These are phyloP conservation scores for Drosophila ercepeae DNA, from an alignment of 1,140 invertebrate species.

Conservation along the genomic window DNA sequence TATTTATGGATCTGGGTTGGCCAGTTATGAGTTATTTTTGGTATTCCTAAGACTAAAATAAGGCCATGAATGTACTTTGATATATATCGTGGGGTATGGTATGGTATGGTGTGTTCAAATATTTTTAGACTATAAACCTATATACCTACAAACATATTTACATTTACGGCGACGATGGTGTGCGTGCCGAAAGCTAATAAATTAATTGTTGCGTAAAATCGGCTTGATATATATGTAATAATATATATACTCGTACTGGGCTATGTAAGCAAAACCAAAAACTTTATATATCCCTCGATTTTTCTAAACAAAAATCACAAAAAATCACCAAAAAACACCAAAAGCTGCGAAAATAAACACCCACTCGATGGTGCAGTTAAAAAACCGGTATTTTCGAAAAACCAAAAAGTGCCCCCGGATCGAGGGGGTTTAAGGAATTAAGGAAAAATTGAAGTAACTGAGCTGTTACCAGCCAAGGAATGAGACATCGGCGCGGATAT, in stretches of 20 bases:
- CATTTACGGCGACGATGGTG: constrained; percentile 19
- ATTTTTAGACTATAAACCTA: constrained; percentile 30
- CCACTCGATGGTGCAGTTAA: not conserved
- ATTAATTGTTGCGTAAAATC: constrained; percentile 52
- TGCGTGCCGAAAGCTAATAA: constrained; percentile 44
- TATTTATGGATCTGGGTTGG: constrained; percentile 47
- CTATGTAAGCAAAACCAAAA: no score
- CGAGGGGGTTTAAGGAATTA: not conserved
- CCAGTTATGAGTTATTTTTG: constrained; percentile 49
- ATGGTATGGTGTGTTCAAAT: constrained; percentile 20
- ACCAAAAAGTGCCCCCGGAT: not conserved
- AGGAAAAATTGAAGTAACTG: constrained; percentile 16
- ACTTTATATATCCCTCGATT: not conserved
- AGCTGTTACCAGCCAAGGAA: constrained; percentile 23
- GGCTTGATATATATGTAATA: constrained; percentile 16
- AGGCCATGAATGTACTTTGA: constrained; percentile 53
- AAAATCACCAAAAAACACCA: not conserved
- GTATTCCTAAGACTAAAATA: constrained; percentile 41
- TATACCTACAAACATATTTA: constrained; percentile 23
- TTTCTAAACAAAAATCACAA: not conserved
- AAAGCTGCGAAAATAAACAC: not conserved
- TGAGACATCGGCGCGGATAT: constrained; percentile 40
- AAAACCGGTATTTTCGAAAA: constrained; percentile 13
- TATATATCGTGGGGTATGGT: constrained; percentile 21
- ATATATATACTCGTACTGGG: not conserved